phyloP scores from a whole-genome alignment of 35 echinoderm and acorn worm genomes.

The Ophioderma brevispina region DNA sequence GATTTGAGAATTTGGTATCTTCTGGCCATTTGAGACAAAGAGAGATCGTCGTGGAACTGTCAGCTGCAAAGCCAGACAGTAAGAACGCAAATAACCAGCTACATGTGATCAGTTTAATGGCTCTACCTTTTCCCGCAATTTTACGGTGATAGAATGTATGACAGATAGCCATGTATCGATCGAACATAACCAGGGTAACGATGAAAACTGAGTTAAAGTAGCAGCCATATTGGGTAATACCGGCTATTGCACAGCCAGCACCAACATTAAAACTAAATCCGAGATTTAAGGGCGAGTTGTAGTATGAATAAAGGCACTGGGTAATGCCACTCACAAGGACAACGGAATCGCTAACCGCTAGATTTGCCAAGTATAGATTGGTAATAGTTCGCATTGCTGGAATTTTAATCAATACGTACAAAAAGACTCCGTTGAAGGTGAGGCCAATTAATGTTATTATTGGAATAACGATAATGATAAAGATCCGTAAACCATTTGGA shows the following conservation, averaged over 20 bases:
- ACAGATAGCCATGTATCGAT: not conserved
- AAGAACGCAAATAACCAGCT: not conserved
- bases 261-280: not conserved
- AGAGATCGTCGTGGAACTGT: not conserved
- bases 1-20: not conserved
- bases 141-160: not conserved
- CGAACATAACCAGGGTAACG: not conserved
- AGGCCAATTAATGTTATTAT: not conserved
- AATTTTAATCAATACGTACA: not conserved
- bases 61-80: not conserved
- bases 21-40: not conserved
- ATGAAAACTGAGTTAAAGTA: not conserved
- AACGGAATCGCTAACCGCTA: not conserved
- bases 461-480: not conserved
- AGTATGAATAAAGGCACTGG: not conserved
- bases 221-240: not conserved
- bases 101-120: not conserved
- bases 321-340: not conserved
- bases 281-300: not conserved
- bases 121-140: not conserved
- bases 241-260: not conserved
- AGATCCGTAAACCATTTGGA: not conserved
- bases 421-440: not conserved
- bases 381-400: not conserved
- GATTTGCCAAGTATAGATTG: not conserved